phyloP scores from a whole-genome alignment of 2,888 invertebrate genomes.

The Dromius quadrimaculatus region DNA sequence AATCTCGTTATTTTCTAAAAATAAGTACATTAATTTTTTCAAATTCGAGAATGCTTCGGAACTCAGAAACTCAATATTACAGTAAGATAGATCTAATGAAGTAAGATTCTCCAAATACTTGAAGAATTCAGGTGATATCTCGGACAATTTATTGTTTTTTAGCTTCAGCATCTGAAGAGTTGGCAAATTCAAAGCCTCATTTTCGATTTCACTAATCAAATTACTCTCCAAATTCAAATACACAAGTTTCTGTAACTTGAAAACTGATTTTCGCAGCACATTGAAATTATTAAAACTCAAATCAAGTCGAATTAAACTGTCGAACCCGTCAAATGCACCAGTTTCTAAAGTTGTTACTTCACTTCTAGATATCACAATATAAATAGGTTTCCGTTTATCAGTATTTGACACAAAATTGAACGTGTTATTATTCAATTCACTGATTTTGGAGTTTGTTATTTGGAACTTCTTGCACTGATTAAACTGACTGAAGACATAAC shows the following conservation, averaged over 20 bases:
- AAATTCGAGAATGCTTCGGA: slow-evolving; percentile 44
- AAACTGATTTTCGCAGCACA: slow-evolving; percentile 28
- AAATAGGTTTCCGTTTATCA: slow-evolving; percentile 27
- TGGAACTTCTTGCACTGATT: slow-evolving; percentile 40
- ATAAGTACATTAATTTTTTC: slow-evolving; percentile 31
- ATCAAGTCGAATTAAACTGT: slow-evolving; percentile 32
- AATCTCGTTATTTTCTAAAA: slow-evolving; percentile 51
- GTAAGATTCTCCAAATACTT: slow-evolving; percentile 43
- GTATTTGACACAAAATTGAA: slow-evolving; percentile 24
- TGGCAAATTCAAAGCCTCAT: slow-evolving; percentile 44
- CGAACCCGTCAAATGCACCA: slow-evolving; percentile 37
- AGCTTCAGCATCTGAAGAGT: slow-evolving; percentile 51
- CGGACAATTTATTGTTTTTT: slow-evolving; percentile 52
- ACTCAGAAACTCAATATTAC: slow-evolving; percentile 47
- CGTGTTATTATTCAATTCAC: slow-evolving; percentile 29
- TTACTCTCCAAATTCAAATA: slow-evolving; percentile 48
- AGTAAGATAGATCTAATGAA: slow-evolving; percentile 47
- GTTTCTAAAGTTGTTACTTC: slow-evolving; percentile 18
- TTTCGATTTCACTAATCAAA: slow-evolving; percentile 51
- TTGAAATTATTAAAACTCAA: slow-evolving; percentile 47
- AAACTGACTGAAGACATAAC: slow-evolving; percentile 36
- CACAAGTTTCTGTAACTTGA: slow-evolving; percentile 23
- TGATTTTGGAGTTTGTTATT: slow-evolving; percentile 23
- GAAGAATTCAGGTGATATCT: slow-evolving; percentile 51
- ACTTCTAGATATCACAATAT: slow-evolving; percentile 41